Base-by-base conservation (phyloP, 2,113 vertebrate species). In the Pterocles orientalis region DNA sequence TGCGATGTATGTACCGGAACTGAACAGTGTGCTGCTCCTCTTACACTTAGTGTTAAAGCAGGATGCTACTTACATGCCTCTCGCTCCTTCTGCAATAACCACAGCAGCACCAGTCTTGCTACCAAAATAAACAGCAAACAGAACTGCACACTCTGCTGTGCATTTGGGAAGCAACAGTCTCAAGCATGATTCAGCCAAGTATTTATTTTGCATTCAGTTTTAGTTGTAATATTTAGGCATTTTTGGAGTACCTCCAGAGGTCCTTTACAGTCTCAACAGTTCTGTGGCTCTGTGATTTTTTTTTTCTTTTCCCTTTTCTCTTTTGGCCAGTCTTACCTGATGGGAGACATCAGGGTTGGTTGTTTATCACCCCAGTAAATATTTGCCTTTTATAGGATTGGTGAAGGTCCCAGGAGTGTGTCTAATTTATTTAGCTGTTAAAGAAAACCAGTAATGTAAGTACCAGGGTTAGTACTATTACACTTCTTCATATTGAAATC, bases 1-100 rank as follows among this genome's bases (percentile, higher is more conserved):
- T 64, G 8, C 23, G 10, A 8, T 6, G 9, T 6, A 2, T 1
- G 1, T 10, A 2, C 18, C 0, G 0, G 45, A 29, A 47, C 61
- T 48, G 28, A 41, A 2, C 29, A 11, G 7, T 1, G 28, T 12
- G 31, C 56, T 73, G 54, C 65, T 81, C 3, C 3, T 36, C 76
- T 60, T 53, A 26, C 43, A 1, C 48, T 66, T 23, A 7, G 6
- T 29, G 17, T 60, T 34, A 60, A 53, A 45, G 23, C 31, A 17
- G 28, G 20, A 31, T n/a, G 12, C 33, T 41, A 8, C 57, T 79
- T 56, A 1, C 5, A 2, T 45, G 34, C 21, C 31, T 56, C 66
- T 64, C 33, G 3, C 18, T 56, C 68, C 68, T 41, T 5, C 45
- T 66, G 51, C 48, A 39, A 10, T 33, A 54, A 76, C 6, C 43